Evolutionary conservation across 2,797 vertebrate genomes (phyloP), one percentile per base, ranked within the genome.

Genomic region (Numenius phaeopus): DNA sequence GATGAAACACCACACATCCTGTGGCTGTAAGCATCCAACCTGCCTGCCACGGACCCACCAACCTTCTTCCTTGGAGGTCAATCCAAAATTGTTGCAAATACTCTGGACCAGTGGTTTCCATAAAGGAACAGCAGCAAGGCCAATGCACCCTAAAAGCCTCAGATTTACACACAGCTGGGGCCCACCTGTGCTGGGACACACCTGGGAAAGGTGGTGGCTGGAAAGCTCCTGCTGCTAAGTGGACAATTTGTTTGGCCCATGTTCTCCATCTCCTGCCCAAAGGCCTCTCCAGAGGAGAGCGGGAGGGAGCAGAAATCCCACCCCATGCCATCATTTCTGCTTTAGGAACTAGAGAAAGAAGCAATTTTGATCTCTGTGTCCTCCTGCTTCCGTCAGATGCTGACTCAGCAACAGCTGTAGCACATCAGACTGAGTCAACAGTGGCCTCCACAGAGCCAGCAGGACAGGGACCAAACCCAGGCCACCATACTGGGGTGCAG

Each of bases 401-500:
- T 37, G 64, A 58, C 46, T 46, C 44, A 18, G 73, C 21, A n/a
- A 2, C 4, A 32, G 59, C 44, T 69, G 39, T 3, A 14, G 75
- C 37, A 32, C 14, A 18, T 26, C 23, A 40, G 50, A 20, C 20
- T 2, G 14, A 70, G 24, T 70, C 37, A 37, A 2, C 32, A 14
- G 32, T 13, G 2, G 4, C 29, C 52, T 29, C 62, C 62, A 49
- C 37, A 11, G 26, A 44, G 47, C 40, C 13, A n/a, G 50, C 50
- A 52, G 76, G 54, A 57, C 30, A 42, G 34, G 24, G 65, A 54
- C 23, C 21, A n/a, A 90, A n/a, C 24, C 20, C 44, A 59, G 65
- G 65, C 32, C 44, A 46, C 69, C 3, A 1, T 9, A 16, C 17
- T 0, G 0, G 22, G 32, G 19, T 29, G 57, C 27, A 24, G 50